Evolutionary conservation across 2,113 vertebrate genomes (phyloP), one percentile per base, ranked within the genome.

Genomic region (Corythornis madagascariensis): DNA sequence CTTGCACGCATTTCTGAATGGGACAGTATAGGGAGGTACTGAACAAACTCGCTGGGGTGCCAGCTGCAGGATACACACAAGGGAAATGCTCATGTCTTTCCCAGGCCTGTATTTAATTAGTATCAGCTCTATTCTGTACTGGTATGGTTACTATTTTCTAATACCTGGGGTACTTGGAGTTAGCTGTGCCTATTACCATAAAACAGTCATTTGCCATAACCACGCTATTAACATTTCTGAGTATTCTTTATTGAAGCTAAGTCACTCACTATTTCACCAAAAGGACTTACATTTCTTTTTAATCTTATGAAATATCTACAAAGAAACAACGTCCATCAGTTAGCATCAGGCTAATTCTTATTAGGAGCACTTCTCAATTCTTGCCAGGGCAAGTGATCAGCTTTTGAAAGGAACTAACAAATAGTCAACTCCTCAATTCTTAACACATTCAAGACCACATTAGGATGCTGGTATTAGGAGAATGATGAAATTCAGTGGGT

Each of bases 1-100:
- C 9, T 33, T 16, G 11, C 1, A 1, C 16, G 29, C 2, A 1
- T 72, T 92, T 81, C 66, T 7, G 0, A 3, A 7, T 11, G 25
- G 48, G 50, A 56, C 50, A 59, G 77, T 42, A 60, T 18, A 73
- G 14, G 43, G 47, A 63, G 13, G 24, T 9, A 11, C 18, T 9
- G 16, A 61, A 31, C 10, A 38, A 65, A 63, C 15, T 3, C 0
- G 0, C 15, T 13, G 84, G 19, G 38, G 19, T 81, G 70, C 19
- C 61, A 71, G 69, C 15, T 63, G 52, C 56, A 67, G 52, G 22
- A 55, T 13, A 35, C 52, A 38, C 24, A 4, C 2, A 16, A 45
- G 0, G 0, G 55, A 74, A 52, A 9, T 35, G 65, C 13, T 28
- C 16, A 4, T 31, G 6, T 13, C 11, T 61, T 82, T 59, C 19